These are phyloP conservation scores for Trichogramma evanescens DNA, from an alignment of 2,888 invertebrate genomes.

Conservation along the genomic window DNA sequence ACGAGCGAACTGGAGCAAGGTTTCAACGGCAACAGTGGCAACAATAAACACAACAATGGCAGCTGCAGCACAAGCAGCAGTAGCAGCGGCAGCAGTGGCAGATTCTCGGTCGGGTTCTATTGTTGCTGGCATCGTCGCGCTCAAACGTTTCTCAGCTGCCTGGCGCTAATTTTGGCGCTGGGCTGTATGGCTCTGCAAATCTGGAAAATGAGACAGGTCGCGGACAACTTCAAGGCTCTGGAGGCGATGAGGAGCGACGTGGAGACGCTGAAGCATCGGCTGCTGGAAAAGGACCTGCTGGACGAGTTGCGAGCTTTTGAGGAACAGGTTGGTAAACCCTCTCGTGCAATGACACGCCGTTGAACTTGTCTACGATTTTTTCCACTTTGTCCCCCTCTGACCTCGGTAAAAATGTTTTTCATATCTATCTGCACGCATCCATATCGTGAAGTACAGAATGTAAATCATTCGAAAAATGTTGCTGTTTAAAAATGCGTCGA, in stretches of 20 bases:
- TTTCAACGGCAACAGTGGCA: slow-evolving; percentile 24
- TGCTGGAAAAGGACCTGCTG: slow-evolving; percentile 37
- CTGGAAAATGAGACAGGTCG: slow-evolving; percentile 34
- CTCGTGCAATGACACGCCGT: too few relatives aligned
- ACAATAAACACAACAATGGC: not conserved
- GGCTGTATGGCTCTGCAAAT: slow-evolving; percentile 35
- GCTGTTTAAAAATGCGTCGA: too few relatives aligned
- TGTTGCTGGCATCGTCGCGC: slow-evolving; percentile 4
- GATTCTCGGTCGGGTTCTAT: slow-evolving; percentile 10
- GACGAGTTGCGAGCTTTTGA: slow-evolving; percentile 40
- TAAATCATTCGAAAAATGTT: too few relatives aligned
- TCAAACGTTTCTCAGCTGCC: slow-evolving; percentile 30
- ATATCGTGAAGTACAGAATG: too few relatives aligned
- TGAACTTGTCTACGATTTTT: too few relatives aligned
- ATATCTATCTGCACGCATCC: too few relatives aligned
- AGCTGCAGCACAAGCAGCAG: not conserved
- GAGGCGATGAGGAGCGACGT: slow-evolving; percentile 36
- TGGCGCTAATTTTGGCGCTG: slow-evolving; percentile 31
- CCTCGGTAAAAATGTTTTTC: too few relatives aligned
- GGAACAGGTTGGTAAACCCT: slow-evolving; percentile 34
- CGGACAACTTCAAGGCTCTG: slow-evolving; percentile 34
- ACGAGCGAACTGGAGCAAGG: slow-evolving; percentile 39
- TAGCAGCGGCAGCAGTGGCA: too few relatives aligned
- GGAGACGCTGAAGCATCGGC: slow-evolving; percentile 36
- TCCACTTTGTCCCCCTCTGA: too few relatives aligned